Percentiles rank a stretch among this genome's conserved stretches.
phyloP scores from a whole-genome alignment of 2,888 invertebrate genomes.

The Xestia rhomboidea region DNA sequence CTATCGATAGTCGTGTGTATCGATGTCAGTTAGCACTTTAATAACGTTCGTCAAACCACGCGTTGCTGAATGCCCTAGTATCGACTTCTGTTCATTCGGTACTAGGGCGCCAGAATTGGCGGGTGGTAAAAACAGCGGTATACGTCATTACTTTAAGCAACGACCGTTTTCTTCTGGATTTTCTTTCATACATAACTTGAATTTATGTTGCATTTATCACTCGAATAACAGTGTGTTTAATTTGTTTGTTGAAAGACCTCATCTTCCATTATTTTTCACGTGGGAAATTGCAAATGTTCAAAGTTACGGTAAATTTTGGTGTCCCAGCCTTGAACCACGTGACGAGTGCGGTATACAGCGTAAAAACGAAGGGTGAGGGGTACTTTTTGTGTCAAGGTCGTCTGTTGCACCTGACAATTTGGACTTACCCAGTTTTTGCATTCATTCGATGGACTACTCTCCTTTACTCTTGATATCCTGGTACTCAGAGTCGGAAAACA shows the following conservation, averaged over 20 bases:
- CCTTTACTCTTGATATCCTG: conserved; percentile 2
- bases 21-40: too few relatives aligned
- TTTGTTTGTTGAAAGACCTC: too few relatives aligned
- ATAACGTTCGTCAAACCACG: neutral
- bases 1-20: neutral
- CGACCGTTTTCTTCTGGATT: too few relatives aligned
- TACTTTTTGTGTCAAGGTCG: neutral
- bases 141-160: neutral
- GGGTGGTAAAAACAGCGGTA: neutral
- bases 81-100: neutral
- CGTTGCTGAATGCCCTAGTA: conserved; percentile 5
- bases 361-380: neutral
- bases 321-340: too few relatives aligned
- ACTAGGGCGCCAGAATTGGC: conserved; percentile 1
- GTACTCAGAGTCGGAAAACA: conserved; percentile 8
- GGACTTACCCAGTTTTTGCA: neutral
- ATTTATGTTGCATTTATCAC: too few relatives aligned
- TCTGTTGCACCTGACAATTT: neutral
- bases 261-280: too few relatives aligned
- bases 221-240: too few relatives aligned
- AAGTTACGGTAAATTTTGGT: too few relatives aligned
- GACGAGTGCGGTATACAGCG: too few relatives aligned
- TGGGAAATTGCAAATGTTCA: too few relatives aligned
- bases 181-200: too few relatives aligned
- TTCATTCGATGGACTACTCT: neutral